Evolutionary conservation across 2,797 vertebrate species (phyloP).

Genomic region (Phrynocephalus guinanensis): DNA sequence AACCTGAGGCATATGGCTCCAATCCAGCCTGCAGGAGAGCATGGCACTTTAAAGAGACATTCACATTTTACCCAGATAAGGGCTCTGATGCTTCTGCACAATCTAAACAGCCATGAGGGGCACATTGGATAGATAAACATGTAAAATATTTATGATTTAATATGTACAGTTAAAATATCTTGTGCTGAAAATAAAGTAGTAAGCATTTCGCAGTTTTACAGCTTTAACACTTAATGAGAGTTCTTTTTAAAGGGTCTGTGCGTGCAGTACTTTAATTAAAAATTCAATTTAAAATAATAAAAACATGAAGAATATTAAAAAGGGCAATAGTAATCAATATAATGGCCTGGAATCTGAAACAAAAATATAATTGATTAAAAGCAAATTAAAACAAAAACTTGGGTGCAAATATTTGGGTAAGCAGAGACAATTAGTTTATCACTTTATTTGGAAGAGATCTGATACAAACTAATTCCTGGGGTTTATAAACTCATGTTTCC

Average conservation of each 20-base stretch:
- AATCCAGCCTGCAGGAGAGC: neutral
- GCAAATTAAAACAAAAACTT: slow-evolving; percentile 17
- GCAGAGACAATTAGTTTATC: slow-evolving; percentile 30
- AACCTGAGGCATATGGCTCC: neutral
- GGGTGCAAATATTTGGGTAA: slow-evolving; percentile 41
- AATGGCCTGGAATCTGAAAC: slow-evolving; percentile 52
- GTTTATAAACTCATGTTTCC: slow-evolving; percentile 61
- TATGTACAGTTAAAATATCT: slow-evolving; percentile 46
- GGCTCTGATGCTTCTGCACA: neutral
- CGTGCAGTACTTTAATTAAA: slow-evolving; percentile 58
- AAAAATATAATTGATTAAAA: slow-evolving; percentile 47
- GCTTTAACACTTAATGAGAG: slow-evolving; percentile 46
- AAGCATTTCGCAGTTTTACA: slow-evolving; percentile 49
- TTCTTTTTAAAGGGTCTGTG: slow-evolving; percentile 53
- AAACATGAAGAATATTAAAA: slow-evolving; percentile 43
- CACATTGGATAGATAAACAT: slow-evolving; percentile 43
- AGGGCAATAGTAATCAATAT: slow-evolving; percentile 52
- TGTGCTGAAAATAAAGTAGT: slow-evolving; percentile 49
- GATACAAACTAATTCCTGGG: slow-evolving; percentile 38
- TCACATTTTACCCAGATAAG: slow-evolving; percentile 11
- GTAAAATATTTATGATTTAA: slow-evolving; percentile 50
- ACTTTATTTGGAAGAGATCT: slow-evolving; percentile 29
- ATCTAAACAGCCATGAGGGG: slow-evolving; percentile 7
- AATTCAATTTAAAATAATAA: slow-evolving; percentile 53
- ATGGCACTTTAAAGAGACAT: neutral